Conservation (phyloP, 2,113 vertebrate species). For the Pycnonotus jocosus region DNA sequence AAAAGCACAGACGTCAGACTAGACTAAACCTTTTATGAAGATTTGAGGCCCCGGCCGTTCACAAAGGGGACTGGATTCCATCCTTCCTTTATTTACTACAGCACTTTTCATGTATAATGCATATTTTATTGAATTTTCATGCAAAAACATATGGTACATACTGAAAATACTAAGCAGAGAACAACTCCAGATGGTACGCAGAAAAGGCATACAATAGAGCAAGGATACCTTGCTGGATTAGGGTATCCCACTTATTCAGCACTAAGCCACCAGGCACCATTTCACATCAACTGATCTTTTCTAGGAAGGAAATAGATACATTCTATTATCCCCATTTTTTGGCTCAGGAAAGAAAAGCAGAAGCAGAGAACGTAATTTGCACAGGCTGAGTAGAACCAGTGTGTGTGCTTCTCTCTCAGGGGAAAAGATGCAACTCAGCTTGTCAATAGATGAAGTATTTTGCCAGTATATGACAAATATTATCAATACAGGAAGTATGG, state of each 20-base stretch:
- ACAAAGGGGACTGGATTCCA: constrained; percentile 40
- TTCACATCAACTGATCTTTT: constrained; percentile 51
- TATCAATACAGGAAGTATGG: neutral
- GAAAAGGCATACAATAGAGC: constrained; percentile 52
- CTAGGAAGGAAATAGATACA: constrained; percentile 42
- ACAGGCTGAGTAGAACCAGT: neutral
- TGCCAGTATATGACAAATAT: neutral
- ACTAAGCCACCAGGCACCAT: constrained; percentile 44
- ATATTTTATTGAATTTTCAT: constrained; percentile 65
- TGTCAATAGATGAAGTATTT: neutral
- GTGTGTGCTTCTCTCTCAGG: neutral
- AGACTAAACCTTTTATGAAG: constrained; percentile 58
- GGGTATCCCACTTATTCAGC: constrained; percentile 42
- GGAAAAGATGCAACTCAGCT: neutral
- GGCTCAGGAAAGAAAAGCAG: neutral
- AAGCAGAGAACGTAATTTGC: neutral
- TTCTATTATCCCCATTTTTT: constrained; percentile 17
- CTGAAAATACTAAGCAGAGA: constrained; percentile 61
- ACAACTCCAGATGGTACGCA: constrained; percentile 60
- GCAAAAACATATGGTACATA: constrained; percentile 65
- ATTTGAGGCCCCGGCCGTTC: constrained; percentile 44
- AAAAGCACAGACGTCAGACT: constrained; percentile 49
- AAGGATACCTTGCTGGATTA: constrained; percentile 55
- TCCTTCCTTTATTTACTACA: constrained; percentile 51
- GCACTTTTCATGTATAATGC: constrained; percentile 61